Percentiles rank a stretch among this genome's conserved stretches.
Conservation (phyloP, 37 sponge, comb jelly and placozoan genomes). For the Tethya wilhelma region DNA sequence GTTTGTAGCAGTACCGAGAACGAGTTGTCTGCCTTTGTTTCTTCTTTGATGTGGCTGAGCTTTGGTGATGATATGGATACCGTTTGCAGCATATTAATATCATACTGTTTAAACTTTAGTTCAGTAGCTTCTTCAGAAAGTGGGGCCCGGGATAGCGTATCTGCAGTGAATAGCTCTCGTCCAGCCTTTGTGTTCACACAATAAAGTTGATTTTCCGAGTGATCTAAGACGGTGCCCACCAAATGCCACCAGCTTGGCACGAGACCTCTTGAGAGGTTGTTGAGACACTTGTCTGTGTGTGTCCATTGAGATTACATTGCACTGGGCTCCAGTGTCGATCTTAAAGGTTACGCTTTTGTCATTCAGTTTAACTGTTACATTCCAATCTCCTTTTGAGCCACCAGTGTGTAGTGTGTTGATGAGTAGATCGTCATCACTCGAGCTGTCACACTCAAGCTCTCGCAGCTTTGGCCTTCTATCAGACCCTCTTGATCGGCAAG, state of each 20-base stretch:
- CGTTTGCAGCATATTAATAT: neutral
- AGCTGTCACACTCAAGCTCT: neutral
- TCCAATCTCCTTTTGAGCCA: neutral
- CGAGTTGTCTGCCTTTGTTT: too few species aligned
- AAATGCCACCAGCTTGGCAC: slow-evolving; percentile 33
- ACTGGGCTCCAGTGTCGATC: slow-evolving; percentile 50
- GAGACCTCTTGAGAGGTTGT: slow-evolving; percentile 8
- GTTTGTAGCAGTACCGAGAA: neutral
- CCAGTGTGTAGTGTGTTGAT: neutral
- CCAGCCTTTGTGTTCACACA: slow-evolving; percentile 28
- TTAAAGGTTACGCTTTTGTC: neutral
- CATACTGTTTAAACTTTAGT: neutral
- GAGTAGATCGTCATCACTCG: neutral
- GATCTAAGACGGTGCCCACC: slow-evolving; percentile 18
- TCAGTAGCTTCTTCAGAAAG: neutral
- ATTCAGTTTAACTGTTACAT: neutral
- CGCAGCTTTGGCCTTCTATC: neutral
- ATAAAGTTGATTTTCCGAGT: slow-evolving; percentile 4
- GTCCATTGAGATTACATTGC: slow-evolving; percentile 41
- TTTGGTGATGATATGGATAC: neutral
- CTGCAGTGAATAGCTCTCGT: slow-evolving; percentile 10
- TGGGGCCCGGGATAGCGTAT: slow-evolving; percentile 3
- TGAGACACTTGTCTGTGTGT: slow-evolving; percentile 7
- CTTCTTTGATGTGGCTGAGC: too few species aligned
- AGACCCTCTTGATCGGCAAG: slow-evolving; percentile 3